These are phyloP conservation scores for Nycticryphes semicollaris DNA, from an alignment of 2,113 vertebrate species.

Conservation along the genomic window DNA sequence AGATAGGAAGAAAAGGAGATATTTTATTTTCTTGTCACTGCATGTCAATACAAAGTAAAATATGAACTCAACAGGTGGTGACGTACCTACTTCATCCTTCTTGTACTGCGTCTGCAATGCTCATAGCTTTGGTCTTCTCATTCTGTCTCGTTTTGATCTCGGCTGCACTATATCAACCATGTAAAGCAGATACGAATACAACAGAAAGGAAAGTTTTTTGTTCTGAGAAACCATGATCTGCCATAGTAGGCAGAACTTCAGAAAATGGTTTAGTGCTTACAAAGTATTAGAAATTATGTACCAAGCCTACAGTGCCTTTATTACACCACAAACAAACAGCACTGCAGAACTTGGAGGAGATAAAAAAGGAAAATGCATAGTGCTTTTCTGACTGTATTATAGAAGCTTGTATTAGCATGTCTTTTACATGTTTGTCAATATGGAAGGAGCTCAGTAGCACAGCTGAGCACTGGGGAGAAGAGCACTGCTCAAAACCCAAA, in stretches of 20 bases:
- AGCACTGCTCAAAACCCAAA: neutral
- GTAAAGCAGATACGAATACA: neutral
- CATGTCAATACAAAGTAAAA: neutral
- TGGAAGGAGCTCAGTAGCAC: neutral
- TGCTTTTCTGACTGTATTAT: neutral
- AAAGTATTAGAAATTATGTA: neutral
- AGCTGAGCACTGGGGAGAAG: neutral
- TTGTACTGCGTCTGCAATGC: neutral
- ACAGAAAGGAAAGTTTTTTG: neutral
- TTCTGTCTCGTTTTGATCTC: neutral
- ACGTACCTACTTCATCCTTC: neutral
- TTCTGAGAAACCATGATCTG: neutral
- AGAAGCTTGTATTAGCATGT: neutral
- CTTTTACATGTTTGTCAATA: neutral
- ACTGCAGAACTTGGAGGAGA: neutral
- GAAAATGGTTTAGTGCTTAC: neutral
- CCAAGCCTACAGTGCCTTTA: neutral
- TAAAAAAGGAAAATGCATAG: neutral
- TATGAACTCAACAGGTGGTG: neutral
- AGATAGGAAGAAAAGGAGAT: neutral
- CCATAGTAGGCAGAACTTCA: neutral
- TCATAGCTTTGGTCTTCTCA: neutral
- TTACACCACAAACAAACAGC: neutral
- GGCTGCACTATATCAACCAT: neutral
- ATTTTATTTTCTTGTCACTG: neutral